Evolutionary conservation across 2,113 vertebrate genomes (phyloP), one percentile per base, ranked within the genome.

Genomic region (Pedetes capensis): DNA sequence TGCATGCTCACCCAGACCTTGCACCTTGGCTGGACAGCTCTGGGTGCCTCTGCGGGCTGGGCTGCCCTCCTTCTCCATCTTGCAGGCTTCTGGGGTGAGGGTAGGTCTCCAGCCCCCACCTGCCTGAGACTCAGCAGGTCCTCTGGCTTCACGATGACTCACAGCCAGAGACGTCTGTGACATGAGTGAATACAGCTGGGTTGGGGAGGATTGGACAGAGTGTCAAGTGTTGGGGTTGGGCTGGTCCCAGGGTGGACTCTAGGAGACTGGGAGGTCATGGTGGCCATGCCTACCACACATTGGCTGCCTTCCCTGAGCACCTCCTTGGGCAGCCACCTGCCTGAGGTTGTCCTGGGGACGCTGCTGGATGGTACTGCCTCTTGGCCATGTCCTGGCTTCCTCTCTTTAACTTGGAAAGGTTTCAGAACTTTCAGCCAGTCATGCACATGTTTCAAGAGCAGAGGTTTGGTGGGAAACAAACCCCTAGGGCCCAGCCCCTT

Each of bases 131-230:
- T 42, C 39, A 42, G 22, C 42, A 74, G 23, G 29, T 74, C 8
- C 32, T 80, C 51, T 34, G 22, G 32, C 6, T 49, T 16, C 42
- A 6, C 0, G 20, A n/a, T 39, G 34, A 39, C 22, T 29, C 32
- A 7, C 12, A 1, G 17, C 1, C 7, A 32, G 57, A 53, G 5
- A 5, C 12, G 23, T 27, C 5, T 1, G n/a, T 51, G 72, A 42
- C 2, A 6, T 7, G 16, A 17, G 1, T n/a, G n/a, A 37, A n/a
- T 34, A 3, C 55, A 13, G 6, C 32, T 14, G 9, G 44, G n/a
- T n/a, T n/a, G n/a, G n/a, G n/a, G n/a, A n/a, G n/a, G n/a, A n/a
- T n/a, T n/a, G n/a, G n/a, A n/a, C n/a, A n/a, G n/a, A 9, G 25
- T 39, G 64, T 69, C 29, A 13, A 27, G 78, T 42, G 25, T 34